Evolutionary conservation across 2,888 invertebrate genomes (phyloP), one percentile per base, ranked within the genome.

Genomic region (Gisinianus flammeolus): DNA sequence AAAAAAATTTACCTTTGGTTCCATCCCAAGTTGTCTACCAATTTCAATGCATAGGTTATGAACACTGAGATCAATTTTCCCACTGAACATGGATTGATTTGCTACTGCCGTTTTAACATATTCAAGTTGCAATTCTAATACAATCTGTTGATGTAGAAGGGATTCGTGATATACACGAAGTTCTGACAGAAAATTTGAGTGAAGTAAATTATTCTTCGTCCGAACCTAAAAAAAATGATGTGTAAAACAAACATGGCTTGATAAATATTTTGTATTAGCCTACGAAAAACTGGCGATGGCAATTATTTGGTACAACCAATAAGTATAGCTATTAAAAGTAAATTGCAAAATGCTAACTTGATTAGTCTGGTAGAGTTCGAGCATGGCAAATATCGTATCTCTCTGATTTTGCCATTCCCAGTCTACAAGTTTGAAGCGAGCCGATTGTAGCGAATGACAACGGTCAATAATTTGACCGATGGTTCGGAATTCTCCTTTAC

Each of bases 41-140:
- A 67, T 33, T 35, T 67, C 67, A 8, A 67, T 2, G 67, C 33
- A 67, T 4, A 67, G 67, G n/a, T 67, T 67, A 16, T 33, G 16
- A 35, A 67, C n/a, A 16, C 16, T 33, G 2, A 67, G 35, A 33
- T 30, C n/a, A 22, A 67, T 28, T 16, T 67, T 24, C 5, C 33
- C 67, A 6, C 0, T 28, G 1, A 33, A 4, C 35, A 35, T 67
- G 16, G 30, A 67, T 22, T 35, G 33, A 0, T 33, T 1, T 1
- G 33, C 35, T 12, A n/a, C 22, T 3, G 67, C 35, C 16, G n/a
- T 19, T 19, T 67, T 31, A 5, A 35, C 35, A 0, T 33, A 28
- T 19, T 30, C 33, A 19, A 67, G 31, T n/a, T 30, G 31, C n/a
- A 33, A 19, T 8, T 31, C 67, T 4, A 67, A 33, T 4, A 33